These are phyloP conservation scores for Mantis religiosa DNA, from an alignment of 2,888 invertebrate genomes.

Conservation along the genomic window DNA sequence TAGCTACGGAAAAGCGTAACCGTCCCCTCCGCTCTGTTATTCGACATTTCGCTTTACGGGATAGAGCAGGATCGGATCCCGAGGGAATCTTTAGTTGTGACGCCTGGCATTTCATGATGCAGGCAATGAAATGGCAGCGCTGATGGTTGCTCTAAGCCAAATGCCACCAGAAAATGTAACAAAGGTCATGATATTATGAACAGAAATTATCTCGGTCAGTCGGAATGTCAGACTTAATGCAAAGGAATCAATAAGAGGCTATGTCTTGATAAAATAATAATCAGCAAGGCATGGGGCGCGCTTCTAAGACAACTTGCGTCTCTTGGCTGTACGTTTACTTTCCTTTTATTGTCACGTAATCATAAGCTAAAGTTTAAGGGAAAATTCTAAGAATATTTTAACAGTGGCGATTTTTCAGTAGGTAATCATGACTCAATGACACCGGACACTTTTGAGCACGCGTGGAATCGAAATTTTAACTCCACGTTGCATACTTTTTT, in stretches of 20 bases:
- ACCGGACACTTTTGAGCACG: too few relatives aligned
- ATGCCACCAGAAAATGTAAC: neutral
- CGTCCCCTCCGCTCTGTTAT: neutral
- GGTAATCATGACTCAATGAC: too few relatives aligned
- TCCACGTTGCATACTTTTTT: too few relatives aligned
- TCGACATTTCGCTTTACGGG: neutral
- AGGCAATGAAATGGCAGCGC: neutral
- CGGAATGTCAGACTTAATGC: neutral
- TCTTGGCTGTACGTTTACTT: too few relatives aligned
- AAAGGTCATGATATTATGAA: neutral
- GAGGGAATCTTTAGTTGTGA: neutral
- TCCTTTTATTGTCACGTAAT: too few relatives aligned
- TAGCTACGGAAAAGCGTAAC: neutral
- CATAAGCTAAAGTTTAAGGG: too few relatives aligned
- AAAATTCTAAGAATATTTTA: too few relatives aligned
- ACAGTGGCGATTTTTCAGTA: too few relatives aligned
- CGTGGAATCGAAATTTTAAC: too few relatives aligned
- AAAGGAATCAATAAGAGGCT: neutral
- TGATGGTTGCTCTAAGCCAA: neutral
- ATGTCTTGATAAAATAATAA: too few relatives aligned
- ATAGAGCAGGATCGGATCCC: neutral
- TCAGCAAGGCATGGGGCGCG: too few relatives aligned
- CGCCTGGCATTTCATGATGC: neutral
- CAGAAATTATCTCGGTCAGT: neutral
- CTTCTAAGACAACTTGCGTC: too few relatives aligned